phyloP scores from a whole-genome alignment of 2,113 vertebrate genomes.

The Athene noctua region DNA sequence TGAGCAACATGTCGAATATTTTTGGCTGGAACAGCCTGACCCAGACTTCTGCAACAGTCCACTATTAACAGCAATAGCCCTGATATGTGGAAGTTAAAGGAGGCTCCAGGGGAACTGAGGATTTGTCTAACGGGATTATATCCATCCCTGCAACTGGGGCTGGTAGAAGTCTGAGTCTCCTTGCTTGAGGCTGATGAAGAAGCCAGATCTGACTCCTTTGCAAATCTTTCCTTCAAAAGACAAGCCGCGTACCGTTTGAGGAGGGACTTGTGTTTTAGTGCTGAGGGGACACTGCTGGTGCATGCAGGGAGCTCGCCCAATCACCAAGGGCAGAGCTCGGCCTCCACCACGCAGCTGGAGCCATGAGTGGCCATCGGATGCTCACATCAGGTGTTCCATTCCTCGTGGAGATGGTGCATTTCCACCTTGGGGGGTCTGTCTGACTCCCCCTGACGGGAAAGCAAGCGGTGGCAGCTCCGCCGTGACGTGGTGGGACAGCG shows the following conservation, averaged over 20 bases:
- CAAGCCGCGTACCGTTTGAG: rapidly evolving
- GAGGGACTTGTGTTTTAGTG: not conserved
- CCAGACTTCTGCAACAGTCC: not conserved
- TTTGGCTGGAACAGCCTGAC: constrained; percentile 20
- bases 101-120: not conserved
- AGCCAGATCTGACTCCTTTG: not conserved
- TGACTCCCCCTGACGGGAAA: not conserved
- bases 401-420: rapidly evolving
- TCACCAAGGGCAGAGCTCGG: not conserved
- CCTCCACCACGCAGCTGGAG: rapidly evolving
- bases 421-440: rapidly evolving
- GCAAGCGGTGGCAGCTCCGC: rapidly evolving
- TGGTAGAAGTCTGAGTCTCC: not conserved
- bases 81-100: not conserved
- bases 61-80: not conserved
- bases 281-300: rapidly evolving
- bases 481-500: rapidly evolving
- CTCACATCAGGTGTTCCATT: rapidly evolving
- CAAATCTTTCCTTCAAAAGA: not conserved
- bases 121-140: not conserved
- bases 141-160: not conserved
- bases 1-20: not conserved
- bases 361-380: rapidly evolving
- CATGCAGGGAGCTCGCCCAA: rapidly evolving
- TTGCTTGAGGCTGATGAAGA: not conserved